Conservation (phyloP, 1,140 invertebrate genomes). For the Diachasmimorpha longicaudata region DNA sequence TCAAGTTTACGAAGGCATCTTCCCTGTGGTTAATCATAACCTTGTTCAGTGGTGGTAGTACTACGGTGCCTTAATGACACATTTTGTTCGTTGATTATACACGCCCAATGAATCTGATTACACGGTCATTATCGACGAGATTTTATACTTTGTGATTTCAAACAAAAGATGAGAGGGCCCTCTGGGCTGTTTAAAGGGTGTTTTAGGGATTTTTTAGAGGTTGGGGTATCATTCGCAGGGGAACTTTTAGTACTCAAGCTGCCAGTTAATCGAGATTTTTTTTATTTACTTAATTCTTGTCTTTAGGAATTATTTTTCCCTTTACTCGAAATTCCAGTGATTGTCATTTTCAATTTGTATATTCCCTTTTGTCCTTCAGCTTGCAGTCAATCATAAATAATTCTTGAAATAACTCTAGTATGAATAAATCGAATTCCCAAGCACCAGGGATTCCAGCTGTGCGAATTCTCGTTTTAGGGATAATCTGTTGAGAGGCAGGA, state of each 20-base stretch:
- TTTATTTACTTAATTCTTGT: no score
- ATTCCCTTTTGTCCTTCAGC: no score
- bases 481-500: background rate
- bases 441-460: no score
- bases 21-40: background rate
- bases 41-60: background rate
- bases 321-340: no score
- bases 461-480: background rate
- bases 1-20: background rate
- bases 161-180: conserved; percentile 33
- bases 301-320: no score
- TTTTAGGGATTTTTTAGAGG: background rate
- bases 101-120: conserved; percentile 37
- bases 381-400: no score
- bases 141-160: conserved; percentile 42
- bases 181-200: background rate
- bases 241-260: no score
- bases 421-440: no score
- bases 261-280: no score
- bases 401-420: no score
- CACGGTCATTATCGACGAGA: conserved; percentile 35
- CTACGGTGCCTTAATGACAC: conserved; percentile 8
- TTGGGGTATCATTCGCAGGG: background rate
- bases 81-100: conserved; percentile 20
- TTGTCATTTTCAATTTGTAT: no score